Conservation (phyloP, 2,113 vertebrate species). For the Gallinago undulata region DNA sequence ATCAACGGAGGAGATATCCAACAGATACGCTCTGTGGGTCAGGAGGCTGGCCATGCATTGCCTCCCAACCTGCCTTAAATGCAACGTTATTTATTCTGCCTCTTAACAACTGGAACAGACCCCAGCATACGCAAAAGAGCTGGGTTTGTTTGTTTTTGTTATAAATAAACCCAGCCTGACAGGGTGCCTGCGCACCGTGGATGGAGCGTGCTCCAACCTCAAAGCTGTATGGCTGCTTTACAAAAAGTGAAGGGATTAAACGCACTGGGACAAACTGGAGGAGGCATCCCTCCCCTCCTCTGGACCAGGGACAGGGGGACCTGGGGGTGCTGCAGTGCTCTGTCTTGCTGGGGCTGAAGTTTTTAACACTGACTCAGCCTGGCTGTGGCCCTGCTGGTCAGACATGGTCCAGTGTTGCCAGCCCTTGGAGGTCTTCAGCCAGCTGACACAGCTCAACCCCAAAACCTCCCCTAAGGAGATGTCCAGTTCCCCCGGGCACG, state of each 20-base stretch:
- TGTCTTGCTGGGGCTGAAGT: not conserved
- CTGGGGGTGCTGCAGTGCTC: not conserved
- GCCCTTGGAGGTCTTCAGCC: not conserved
- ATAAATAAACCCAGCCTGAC: not conserved
- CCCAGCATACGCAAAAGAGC: not conserved
- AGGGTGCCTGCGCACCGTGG: not conserved
- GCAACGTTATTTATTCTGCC: not conserved
- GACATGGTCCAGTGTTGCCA: rapidly evolving
- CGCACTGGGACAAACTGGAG: not conserved
- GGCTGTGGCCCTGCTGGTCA: not conserved
- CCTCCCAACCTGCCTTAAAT: not conserved
- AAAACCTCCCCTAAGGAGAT: not conserved
- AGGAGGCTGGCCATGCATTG: not conserved
- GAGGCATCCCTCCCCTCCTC: not conserved
- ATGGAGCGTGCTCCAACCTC: not conserved
- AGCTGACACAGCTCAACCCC: rapidly evolving
- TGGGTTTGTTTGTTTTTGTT: not conserved
- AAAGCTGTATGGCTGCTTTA: not conserved
- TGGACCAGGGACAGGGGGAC: not conserved
- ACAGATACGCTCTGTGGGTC: not conserved
- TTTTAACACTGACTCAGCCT: not conserved
- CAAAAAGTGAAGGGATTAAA: not conserved
- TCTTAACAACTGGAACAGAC: not conserved
- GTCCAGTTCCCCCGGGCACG: not conserved
- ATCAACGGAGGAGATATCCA: not conserved